A percentile compares a stretch with the other conserved stretches of the same genome.
Conservation (phyloP, 2,888 invertebrate species). For the Lycophotia porphyrea region DNA sequence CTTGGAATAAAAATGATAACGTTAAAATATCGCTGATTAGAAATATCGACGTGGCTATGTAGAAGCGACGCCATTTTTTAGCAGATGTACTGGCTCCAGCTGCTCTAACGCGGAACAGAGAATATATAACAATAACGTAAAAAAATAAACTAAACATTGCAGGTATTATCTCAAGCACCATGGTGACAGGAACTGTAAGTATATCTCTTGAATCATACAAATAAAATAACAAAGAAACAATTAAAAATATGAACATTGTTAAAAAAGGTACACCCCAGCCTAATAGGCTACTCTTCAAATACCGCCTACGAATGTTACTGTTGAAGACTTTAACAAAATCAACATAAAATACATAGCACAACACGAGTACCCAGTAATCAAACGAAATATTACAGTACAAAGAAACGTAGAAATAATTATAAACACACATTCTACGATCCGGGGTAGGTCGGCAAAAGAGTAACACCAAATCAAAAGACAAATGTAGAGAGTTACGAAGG, state of each 20-base stretch:
- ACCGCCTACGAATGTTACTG: constrained; percentile 22
- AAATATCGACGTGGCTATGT: constrained; percentile 24
- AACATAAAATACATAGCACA: constrained; percentile 29
- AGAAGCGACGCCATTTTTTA: constrained; percentile 35
- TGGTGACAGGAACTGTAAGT: constrained; percentile 4
- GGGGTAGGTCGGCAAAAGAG: not conserved
- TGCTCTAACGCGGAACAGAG: not conserved
- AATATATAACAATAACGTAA: constrained; percentile 5
- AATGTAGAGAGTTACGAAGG: not conserved
- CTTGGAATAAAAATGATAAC: constrained; percentile 1
- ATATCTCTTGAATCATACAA: constrained; percentile 3
- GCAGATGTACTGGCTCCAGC: too few species aligned
- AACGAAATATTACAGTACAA: not conserved
- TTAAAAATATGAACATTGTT: not conserved
- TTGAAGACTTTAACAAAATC: constrained; percentile 36
- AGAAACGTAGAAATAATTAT: not conserved
- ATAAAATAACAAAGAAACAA: not conserved
- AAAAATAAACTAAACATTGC: constrained; percentile 9
- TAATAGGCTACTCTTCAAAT: constrained; percentile 17
- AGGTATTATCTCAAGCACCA: not conserved
- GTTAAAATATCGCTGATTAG: constrained; percentile 21
- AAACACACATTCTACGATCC: not conserved
- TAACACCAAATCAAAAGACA: not conserved
- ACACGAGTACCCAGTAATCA: constrained; percentile 24
- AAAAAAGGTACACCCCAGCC: constrained; percentile 21